Base-by-base conservation (phyloP, 2,113 vertebrate species). In the Ophthalmolycus amberensis region DNA sequence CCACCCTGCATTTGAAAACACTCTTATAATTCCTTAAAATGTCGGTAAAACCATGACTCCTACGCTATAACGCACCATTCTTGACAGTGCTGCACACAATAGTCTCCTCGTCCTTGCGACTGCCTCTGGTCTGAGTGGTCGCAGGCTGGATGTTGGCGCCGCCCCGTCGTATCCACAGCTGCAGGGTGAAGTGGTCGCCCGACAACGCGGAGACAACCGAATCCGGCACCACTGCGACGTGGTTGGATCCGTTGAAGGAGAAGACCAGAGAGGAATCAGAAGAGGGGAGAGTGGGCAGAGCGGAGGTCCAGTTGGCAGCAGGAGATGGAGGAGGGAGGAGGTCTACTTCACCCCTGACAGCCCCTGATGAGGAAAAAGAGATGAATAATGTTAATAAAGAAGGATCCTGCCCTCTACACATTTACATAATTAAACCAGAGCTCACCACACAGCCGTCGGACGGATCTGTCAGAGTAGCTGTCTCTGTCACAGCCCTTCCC, bases 401-500 rank as follows among this genome's bases (percentile, higher is more conserved):
- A n/a, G 11, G 3, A 50, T 22, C 42, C 12, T 10, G 4, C 18
- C 54, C 16, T 22, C 38, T 16, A 8, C 10, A n/a, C 27, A 14
- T 38, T 63, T 3, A 27, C 1, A 14, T 18, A n/a, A 58, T 29
- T 29, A 52, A 40, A 67, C 3, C 29, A 20, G 52, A 3, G 78
- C 95, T 68, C 83, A 99, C 98, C 98, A 1, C 98, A 99, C 60
- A 99, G 96, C 15, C 98, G 96, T 76, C 98, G 95, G 50, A 99
- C 96, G 0, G 97, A 98, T 84, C 97, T 94, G 93, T 99, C 98
- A 0, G 98, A 99, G 88, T 99, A 99, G 93, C 98, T 99, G 91
- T 99, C 98, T 2, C 98, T 92, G 91, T 99, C 98, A 1, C 98
- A 99, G 87, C 98, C 98, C 92, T 99, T 99, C 89, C 97, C 98